A percentile compares a stretch with the other conserved stretches of the same genome.
phyloP scores from a whole-genome alignment of 2,888 invertebrate species.

The Rotaria macrura region DNA sequence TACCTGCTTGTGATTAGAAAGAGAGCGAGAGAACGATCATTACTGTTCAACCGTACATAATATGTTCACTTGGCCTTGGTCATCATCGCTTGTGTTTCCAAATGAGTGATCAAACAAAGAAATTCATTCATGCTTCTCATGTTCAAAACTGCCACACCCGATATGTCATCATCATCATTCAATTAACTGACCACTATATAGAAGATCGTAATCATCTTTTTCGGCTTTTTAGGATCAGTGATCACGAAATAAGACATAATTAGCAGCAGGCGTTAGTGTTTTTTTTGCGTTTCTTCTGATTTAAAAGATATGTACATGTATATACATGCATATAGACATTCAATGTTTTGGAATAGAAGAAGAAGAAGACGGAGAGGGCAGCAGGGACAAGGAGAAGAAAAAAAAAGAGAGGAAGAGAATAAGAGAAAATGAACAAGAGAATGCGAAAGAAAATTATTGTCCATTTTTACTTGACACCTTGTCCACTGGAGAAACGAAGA shows the following conservation, averaged over 20 bases:
- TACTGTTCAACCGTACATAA: neutral
- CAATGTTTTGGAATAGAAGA: neutral
- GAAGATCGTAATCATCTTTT: neutral
- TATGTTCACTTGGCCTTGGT: neutral
- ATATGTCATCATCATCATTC: slow-evolving; percentile 6
- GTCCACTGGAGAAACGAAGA: neutral
- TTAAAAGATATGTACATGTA: no score
- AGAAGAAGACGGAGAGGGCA: neutral
- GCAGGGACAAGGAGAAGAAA: neutral
- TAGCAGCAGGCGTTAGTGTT: neutral
- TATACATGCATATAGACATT: neutral
- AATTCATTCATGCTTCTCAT: neutral
- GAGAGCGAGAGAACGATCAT: neutral
- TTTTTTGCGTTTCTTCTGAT: no score
- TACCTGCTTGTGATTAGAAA: neutral
- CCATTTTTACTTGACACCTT: slow-evolving; percentile 12
- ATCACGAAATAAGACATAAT: slow-evolving; percentile 1
- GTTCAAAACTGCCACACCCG: slow-evolving; percentile 10
- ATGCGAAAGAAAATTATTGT: neutral
- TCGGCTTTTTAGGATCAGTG: neutral
- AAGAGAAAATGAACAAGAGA: neutral
- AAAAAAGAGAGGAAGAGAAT: neutral
- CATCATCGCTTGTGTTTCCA: neutral
- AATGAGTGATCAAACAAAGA: neutral
- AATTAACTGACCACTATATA: neutral